Evolutionary conservation across 2,113 vertebrate genomes (phyloP).

Genomic region (Tylochromis polylepis): DNA sequence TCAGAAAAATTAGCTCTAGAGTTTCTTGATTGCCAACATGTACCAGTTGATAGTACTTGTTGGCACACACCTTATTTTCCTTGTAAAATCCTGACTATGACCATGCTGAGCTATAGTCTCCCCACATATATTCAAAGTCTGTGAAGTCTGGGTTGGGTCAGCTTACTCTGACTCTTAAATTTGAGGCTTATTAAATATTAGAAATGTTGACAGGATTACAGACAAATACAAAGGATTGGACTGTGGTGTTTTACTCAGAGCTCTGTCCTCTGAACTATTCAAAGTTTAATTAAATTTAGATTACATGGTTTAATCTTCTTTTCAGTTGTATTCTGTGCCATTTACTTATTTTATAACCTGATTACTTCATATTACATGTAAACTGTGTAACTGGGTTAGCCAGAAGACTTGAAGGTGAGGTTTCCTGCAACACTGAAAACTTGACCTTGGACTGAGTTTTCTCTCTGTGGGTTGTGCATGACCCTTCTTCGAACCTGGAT

Average conservation of each 20-base stretch:
- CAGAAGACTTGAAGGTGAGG: background rate
- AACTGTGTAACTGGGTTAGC: rapidly evolving
- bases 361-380: background rate
- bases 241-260: background rate
- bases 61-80: no score
- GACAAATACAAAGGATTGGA: background rate
- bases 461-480: no score
- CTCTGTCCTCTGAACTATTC: background rate
- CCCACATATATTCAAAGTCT: rapidly evolving
- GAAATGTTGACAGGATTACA: background rate
- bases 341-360: rapidly evolving
- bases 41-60: background rate
- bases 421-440: background rate
- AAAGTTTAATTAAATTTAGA: no score
- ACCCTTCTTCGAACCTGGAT: background rate
- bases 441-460: background rate
- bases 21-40: background rate
- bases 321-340: background rate
- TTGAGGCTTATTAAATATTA: background rate
- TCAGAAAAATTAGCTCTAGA: no score
- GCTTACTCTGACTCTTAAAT: background rate
- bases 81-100: background rate
- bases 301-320: no score
- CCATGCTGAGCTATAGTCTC: rapidly evolving
- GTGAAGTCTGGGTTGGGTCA: background rate